Evolutionary conservation across 2,113 vertebrate species (phyloP).

Genomic region (Ellobius talpinus): DNA sequence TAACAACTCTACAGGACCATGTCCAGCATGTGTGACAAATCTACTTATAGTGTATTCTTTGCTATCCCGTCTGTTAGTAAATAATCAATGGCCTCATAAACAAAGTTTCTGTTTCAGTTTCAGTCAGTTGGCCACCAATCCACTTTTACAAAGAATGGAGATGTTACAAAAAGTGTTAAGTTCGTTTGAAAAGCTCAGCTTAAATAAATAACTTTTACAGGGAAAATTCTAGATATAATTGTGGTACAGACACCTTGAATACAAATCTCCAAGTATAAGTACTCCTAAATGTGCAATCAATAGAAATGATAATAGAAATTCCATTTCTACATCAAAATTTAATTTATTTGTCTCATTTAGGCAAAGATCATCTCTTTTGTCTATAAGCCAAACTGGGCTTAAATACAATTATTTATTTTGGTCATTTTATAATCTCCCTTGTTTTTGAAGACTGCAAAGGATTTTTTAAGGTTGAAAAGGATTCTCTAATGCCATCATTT

Average conservation of each 20-base stretch:
- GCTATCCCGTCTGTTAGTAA: not conserved
- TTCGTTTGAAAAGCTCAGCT: not conserved
- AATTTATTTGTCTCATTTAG: not conserved
- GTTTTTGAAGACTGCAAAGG: not conserved
- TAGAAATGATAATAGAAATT: slow-evolving; percentile 17
- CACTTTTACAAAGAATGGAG: not conserved
- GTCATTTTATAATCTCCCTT: not conserved
- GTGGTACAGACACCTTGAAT: not conserved
- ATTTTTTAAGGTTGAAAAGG: not conserved
- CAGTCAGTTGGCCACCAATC: not conserved
- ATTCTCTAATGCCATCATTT: not conserved
- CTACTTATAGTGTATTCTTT: not conserved
- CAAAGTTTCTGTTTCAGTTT: slow-evolving; percentile 10
- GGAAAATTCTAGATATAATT: not conserved
- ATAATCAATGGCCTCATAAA: slow-evolving; percentile 27
- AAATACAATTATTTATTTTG: not conserved
- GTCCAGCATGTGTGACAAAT: slow-evolving; percentile 32
- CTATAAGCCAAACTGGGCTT: not conserved
- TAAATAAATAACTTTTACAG: slow-evolving; percentile 1
- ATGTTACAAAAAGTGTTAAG: not conserved
- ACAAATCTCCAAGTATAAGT: not conserved
- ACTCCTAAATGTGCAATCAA: not conserved
- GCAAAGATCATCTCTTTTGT: slow-evolving; percentile 5
- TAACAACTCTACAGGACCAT: not conserved
- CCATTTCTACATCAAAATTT: not conserved